Base-by-base conservation (phyloP, 1,140 invertebrate species). In the Drosophila azteca region DNA sequence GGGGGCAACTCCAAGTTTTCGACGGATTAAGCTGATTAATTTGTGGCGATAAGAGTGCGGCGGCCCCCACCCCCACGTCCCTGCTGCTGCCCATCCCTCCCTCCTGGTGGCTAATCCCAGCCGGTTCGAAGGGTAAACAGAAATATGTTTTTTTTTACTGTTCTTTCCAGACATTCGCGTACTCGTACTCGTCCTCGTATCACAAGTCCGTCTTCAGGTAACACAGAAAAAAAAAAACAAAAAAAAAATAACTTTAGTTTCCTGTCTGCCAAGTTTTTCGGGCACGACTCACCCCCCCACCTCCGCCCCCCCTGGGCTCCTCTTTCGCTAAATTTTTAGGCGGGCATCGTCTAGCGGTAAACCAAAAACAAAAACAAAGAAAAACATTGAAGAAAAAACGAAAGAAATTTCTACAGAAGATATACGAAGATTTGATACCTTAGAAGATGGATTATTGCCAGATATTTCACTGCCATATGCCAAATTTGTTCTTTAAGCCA, bases 21-120 rank as follows among this genome's bases (percentile, higher is more conserved):
- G 84, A 88, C 83, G 83, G 83, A 87, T 87, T 87, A 87, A 87
- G 83, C 83, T 88, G 83, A 87, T 87, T 87, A 87, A 87, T 87
- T 88, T 88, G 79, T 60, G 67, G 74, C 71, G 82, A 87, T 87
- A 87, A 87, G 84, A 79, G 70, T 79, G 79, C 83, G 79, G 79
- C 77, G 75, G 62, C 75, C 48, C 17, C 17, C 17, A 1, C 17
- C 17, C 17, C 17, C 17, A 0, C 17, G 0, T 1, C 17, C 17
- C 17, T 54, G 62, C 52, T 50, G 35, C 3, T 39, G 35, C 41
- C 26, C 17, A 20, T 20, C 17, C 17, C 17, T 20, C 17, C 0
- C 35, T 39, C 35, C 35, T 43, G 6, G 43, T 20, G 4, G 11
- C 83, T 87, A 87, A 87, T 87, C 83, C 35, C 83, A 65, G 67